These are phyloP conservation scores for Lagorchestes hirsutus DNA, from an alignment of 2,797 vertebrate genomes.

Conservation along the genomic window DNA sequence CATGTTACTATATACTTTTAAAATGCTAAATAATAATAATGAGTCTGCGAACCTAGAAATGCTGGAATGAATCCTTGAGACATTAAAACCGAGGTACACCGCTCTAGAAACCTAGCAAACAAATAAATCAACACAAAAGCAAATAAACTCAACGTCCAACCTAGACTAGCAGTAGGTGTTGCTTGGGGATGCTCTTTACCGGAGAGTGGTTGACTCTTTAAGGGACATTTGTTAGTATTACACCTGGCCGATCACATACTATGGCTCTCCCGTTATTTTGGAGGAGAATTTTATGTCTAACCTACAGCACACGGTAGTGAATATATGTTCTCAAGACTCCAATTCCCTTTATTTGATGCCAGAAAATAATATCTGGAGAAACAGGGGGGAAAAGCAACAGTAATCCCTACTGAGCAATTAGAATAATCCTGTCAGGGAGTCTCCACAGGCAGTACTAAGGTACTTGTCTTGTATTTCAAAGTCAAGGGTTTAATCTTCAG, in stretches of 20 bases:
- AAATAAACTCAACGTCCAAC: constrained; percentile 72
- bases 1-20: constrained; percentile 76
- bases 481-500: constrained; percentile 69
- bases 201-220: constrained; percentile 63
- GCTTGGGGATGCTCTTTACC: constrained; percentile 66
- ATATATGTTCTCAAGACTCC: constrained; percentile 67
- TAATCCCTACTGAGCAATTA: constrained; percentile 69
- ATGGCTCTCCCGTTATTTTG: constrained; percentile 62
- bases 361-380: constrained; percentile 66
- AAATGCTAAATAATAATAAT: constrained; percentile 80
- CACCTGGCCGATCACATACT: constrained; percentile 63
- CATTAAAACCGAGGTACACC: constrained; percentile 73
- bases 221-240: constrained; percentile 74
- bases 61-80: constrained; percentile 73
- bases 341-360: constrained; percentile 74
- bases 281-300: constrained; percentile 67
- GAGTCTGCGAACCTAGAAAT: constrained; percentile 78
- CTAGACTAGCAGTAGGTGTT: constrained; percentile 59
- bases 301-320: constrained; percentile 51
- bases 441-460: constrained; percentile 63
- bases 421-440: constrained; percentile 59
- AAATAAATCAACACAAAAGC: constrained; percentile 80
- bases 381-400: constrained; percentile 61
- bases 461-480: constrained; percentile 73
- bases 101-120: constrained; percentile 76